Conservation (phyloP, 1,140 invertebrate species). For the Lucilia cuprina region DNA sequence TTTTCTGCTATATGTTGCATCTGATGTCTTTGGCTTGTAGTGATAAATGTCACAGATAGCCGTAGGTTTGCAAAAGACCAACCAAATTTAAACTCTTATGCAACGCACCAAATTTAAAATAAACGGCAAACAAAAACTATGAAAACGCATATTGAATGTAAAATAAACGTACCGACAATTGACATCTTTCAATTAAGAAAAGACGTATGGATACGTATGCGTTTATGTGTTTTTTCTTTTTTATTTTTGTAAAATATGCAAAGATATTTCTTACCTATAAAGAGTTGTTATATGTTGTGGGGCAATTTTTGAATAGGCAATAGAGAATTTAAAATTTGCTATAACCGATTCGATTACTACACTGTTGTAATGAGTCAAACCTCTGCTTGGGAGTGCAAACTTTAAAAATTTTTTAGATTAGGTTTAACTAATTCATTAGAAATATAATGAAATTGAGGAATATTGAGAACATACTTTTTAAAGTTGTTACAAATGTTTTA, state of each 20-base stretch:
- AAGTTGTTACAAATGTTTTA: too few species aligned
- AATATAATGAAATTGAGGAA: too few species aligned
- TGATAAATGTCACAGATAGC: slow-evolving; percentile 37
- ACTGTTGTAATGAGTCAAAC: too few species aligned
- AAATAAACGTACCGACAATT: slow-evolving; percentile 48
- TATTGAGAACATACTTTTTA: too few species aligned
- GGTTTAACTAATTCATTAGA: too few species aligned
- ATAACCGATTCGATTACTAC: too few species aligned
- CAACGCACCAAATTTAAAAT: slow-evolving; percentile 4
- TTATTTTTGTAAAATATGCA: neutral
- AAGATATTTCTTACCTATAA: neutral
- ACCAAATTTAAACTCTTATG: neutral
- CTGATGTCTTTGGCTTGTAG: slow-evolving; percentile 22
- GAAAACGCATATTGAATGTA: slow-evolving; percentile 26
- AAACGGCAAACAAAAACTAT: too few species aligned
- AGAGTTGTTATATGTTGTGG: neutral
- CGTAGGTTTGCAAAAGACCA: neutral
- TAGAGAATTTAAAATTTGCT: too few species aligned
- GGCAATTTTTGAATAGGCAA: too few species aligned
- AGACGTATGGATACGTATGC: slow-evolving; percentile 24
- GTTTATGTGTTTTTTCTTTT: slow-evolving; percentile 33
- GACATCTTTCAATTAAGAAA: slow-evolving; percentile 62
- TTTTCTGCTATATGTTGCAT: neutral
- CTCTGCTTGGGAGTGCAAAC: too few species aligned
- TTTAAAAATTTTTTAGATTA: too few species aligned